Base-by-base conservation (phyloP, 2,113 vertebrate genomes). In the Elephas maximus region DNA sequence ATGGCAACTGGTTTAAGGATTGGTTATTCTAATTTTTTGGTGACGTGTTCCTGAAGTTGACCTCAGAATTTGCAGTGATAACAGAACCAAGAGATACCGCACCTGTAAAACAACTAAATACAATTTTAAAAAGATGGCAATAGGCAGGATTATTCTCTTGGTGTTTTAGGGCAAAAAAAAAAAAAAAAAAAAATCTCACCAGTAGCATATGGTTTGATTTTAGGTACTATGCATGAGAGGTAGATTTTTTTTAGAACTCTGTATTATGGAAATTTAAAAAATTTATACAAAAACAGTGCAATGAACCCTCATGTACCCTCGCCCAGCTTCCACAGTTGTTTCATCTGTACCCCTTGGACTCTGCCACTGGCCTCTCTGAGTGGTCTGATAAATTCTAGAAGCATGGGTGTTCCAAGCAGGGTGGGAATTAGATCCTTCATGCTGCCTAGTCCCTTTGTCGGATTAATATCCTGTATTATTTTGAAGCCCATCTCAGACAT, bases 401-500 rank as follows among this genome's bases (percentile, higher is more conserved):
- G 45, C 6, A 2, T 51, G 62, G 69, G 63, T 63, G 21, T 84
- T 94, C 30, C n/a, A 73, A 23, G 65, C 11, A n/a, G n/a, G 28
- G 8, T 76, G 57, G 87, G 26, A 88, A 69, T 77, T 53, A 67
- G 62, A 67, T 74, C 67, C 73, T 62, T 76, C 14, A 0, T 41
- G 71, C 37, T 81, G 44, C 41, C 83, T 18, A 45, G 26, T 88
- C 30, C 26, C 12, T 88, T 95, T 95, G 79, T 92, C 74, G 91
- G 82, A 95, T 93, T 79, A 81, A 83, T 26, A 95, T 69, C 8
- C 30, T 21, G 3, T 60, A 4, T 87, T 93, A 80, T 89, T 97
- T 89, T 76, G 91, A 95, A 94, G 80, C 14, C 84, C 77, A 65
- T 74, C 41, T 93, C 82, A 85, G 80, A 65, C 17, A 60, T 94